Conservation (phyloP, 2,113 vertebrate genomes). For the Lasiurus cinereus region DNA sequence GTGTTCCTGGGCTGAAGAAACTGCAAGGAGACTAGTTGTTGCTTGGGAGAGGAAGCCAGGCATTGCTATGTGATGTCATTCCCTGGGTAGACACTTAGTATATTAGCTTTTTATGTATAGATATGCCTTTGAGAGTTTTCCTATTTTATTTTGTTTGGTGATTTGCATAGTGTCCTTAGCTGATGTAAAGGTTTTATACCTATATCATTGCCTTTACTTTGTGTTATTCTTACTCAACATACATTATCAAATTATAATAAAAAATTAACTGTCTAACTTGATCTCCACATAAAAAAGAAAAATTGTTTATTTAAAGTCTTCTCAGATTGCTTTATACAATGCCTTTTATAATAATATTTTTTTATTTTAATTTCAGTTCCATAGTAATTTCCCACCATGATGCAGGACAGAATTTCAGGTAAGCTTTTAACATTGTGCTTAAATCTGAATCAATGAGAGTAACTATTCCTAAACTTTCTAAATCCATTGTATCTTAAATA, state of each 20-base stretch:
- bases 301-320: neutral
- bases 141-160: neutral
- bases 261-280: neutral
- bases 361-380: constrained; percentile 85
- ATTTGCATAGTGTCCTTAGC: neutral
- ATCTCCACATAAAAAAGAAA: neutral
- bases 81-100: too few relatives aligned
- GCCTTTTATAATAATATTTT: constrained; percentile 72
- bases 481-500: neutral
- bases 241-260: neutral
- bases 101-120: too few relatives aligned
- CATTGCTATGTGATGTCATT: too few relatives aligned
- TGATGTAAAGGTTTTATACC: neutral
- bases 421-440: constrained; percentile 69
- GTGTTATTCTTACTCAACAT: neutral
- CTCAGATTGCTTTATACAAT: constrained; percentile 50
- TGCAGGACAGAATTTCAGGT: constrained; percentile 87
- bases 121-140: neutral
- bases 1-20: too few relatives aligned
- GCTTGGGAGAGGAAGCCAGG: too few relatives aligned
- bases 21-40: too few relatives aligned
- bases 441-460: neutral
- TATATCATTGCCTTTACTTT: neutral
- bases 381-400: constrained; percentile 75
- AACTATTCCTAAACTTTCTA: neutral